phyloP scores from a whole-genome alignment of 2,113 vertebrate species.

The Axis porcinus region DNA sequence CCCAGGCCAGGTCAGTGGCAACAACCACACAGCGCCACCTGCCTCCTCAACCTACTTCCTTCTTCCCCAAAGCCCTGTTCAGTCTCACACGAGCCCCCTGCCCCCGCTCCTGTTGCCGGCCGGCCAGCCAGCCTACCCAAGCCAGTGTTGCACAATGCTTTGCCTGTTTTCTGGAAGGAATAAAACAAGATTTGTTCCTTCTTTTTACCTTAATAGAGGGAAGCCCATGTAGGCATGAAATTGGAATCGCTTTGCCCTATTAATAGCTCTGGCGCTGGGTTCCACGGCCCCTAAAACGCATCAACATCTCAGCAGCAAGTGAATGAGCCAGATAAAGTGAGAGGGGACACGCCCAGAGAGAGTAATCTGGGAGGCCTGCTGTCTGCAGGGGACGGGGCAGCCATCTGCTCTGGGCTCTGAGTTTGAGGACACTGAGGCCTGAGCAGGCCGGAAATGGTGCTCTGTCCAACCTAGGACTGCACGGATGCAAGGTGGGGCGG shows the following conservation, averaged over 20 bases:
- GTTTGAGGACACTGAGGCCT: background rate
- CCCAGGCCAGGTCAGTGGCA: background rate
- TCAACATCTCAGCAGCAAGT: conserved; percentile 35
- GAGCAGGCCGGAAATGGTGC: background rate
- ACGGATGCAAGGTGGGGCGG: fast-evolving
- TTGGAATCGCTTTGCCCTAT: conserved; percentile 53
- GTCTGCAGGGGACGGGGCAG: fast-evolving
- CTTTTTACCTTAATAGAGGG: conserved; percentile 42
- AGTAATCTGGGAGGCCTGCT: background rate
- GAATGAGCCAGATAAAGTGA: background rate
- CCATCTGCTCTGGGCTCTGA: background rate
- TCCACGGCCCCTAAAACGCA: conserved; percentile 13
- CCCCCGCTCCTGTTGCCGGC: background rate
- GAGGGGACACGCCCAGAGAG: background rate
- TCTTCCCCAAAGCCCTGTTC: background rate
- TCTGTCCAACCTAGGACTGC: background rate
- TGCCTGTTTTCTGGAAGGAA: conserved; percentile 31
- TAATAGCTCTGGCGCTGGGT: background rate
- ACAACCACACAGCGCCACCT: fast-evolving
- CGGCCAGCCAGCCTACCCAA: background rate
- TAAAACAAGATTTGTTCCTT: conserved; percentile 3
- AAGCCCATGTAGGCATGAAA: conserved; percentile 60
- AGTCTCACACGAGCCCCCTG: background rate
- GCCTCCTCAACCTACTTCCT: background rate
- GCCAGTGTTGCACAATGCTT: background rate